phyloP scores from a whole-genome alignment of 2,113 vertebrate genomes.

The Orthonyx spaldingii region DNA sequence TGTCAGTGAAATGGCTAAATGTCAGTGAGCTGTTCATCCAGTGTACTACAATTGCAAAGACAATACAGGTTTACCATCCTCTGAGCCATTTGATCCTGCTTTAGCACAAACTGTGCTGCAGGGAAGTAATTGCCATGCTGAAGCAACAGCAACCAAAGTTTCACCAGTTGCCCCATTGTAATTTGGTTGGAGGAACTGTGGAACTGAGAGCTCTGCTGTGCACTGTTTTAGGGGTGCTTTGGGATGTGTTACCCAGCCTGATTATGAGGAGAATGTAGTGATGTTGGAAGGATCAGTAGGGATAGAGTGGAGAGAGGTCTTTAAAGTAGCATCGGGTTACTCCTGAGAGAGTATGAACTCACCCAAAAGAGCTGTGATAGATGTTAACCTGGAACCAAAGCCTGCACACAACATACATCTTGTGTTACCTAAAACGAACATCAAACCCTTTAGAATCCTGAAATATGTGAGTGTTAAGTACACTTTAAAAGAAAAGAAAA shows the following conservation, averaged over 20 bases:
- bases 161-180: background rate
- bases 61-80: background rate
- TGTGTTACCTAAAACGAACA: background rate
- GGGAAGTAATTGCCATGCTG: background rate
- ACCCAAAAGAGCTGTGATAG: background rate
- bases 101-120: background rate
- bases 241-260: background rate
- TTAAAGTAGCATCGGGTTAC: background rate
- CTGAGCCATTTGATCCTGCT: background rate
- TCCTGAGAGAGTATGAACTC: background rate
- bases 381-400: background rate
- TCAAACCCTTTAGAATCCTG: background rate
- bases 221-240: background rate
- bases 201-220: background rate
- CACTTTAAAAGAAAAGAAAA: background rate
- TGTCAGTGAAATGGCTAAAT: background rate
- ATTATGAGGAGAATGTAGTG: background rate
- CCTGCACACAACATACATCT: background rate
- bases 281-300: background rate
- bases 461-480: background rate
- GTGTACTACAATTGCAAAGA: background rate
- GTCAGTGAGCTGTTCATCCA: background rate
- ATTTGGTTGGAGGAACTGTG: background rate
- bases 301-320: background rate
- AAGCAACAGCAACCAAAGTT: background rate